phyloP scores from a whole-genome alignment of 2,888 invertebrate genomes.

The Teinopalpus imperialis region DNA sequence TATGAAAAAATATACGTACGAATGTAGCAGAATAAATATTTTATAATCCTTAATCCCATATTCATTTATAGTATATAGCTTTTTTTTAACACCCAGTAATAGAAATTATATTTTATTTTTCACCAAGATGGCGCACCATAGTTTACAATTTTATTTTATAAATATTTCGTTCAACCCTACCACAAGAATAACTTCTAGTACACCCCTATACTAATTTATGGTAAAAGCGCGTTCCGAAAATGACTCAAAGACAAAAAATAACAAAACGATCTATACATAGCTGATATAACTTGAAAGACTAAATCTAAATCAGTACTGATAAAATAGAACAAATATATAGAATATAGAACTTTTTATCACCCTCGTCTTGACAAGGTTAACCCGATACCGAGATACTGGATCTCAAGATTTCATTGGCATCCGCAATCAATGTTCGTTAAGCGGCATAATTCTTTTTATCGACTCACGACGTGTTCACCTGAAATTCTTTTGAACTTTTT shows the following conservation, averaged over 20 bases:
- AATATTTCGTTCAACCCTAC: too few species aligned
- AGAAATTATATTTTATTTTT: too few species aligned
- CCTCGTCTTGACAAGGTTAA: conserved; percentile 2
- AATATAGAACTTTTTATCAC: conserved; percentile 1
- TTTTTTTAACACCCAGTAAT: too few species aligned
- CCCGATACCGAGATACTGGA: too few species aligned
- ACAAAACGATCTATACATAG: conserved; percentile 25
- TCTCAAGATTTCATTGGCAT: not conserved
- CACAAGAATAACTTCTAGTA: too few species aligned
- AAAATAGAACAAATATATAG: too few species aligned
- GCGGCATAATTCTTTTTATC: conserved; percentile 1
- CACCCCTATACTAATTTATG: not conserved
- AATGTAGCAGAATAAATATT: too few species aligned
- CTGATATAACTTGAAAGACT: not conserved
- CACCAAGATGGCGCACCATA: too few species aligned
- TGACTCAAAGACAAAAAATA: conserved; percentile 29
- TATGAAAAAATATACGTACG: too few species aligned
- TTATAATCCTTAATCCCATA: too few species aligned
- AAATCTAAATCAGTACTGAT: conserved; percentile 18
- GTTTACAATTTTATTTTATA: too few species aligned
- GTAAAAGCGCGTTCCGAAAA: conserved; percentile 30
- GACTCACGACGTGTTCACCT: not conserved
- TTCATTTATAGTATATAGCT: too few species aligned
- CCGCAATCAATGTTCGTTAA: conserved; percentile 7
- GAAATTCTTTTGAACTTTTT: not conserved